phyloP scores from a whole-genome alignment of 2,888 invertebrate genomes.

The Cephonodes hylas region DNA sequence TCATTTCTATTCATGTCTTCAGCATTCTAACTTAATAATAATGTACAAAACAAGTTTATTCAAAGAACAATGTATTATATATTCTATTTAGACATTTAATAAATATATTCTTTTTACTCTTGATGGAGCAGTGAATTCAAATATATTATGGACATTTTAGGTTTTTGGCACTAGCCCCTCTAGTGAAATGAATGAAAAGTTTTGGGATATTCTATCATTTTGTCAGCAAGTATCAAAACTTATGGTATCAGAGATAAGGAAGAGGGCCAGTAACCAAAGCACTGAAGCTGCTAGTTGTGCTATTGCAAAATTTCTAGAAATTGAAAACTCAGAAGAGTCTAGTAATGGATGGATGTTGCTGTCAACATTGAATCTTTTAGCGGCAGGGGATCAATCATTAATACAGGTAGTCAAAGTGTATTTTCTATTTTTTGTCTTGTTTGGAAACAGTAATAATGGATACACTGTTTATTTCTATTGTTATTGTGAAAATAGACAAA shows the following conservation, averaged over 20 bases:
- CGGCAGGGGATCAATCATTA: constrained; percentile 93
- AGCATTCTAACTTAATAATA: background rate
- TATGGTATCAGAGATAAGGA: constrained; percentile 98
- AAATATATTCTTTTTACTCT: too few relatives aligned
- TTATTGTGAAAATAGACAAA: too few relatives aligned
- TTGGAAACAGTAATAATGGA: too few relatives aligned
- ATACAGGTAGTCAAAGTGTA: constrained; percentile 90
- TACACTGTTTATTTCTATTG: too few relatives aligned
- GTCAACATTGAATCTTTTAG: constrained; percentile 93
- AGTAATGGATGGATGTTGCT: constrained; percentile 98
- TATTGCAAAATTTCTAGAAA: constrained; percentile 97
- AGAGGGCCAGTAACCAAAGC: constrained; percentile 97
- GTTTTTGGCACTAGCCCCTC: constrained; percentile 96
- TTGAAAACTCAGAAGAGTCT: constrained; percentile 95
- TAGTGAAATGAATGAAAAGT: constrained; percentile 98
- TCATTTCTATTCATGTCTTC: background rate
- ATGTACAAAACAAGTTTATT: too few relatives aligned
- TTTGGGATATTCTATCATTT: constrained; percentile 97
- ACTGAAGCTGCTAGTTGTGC: constrained; percentile 97
- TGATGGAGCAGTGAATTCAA: too few relatives aligned
- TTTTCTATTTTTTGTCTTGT: too few relatives aligned
- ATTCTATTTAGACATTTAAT: too few relatives aligned
- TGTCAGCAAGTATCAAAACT: constrained; percentile 96
- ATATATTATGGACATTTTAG: constrained; percentile 77
- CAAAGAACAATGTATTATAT: too few relatives aligned